Conservation (phyloP, 2,113 vertebrate genomes). For the Thalassoma bifasciatum region DNA sequence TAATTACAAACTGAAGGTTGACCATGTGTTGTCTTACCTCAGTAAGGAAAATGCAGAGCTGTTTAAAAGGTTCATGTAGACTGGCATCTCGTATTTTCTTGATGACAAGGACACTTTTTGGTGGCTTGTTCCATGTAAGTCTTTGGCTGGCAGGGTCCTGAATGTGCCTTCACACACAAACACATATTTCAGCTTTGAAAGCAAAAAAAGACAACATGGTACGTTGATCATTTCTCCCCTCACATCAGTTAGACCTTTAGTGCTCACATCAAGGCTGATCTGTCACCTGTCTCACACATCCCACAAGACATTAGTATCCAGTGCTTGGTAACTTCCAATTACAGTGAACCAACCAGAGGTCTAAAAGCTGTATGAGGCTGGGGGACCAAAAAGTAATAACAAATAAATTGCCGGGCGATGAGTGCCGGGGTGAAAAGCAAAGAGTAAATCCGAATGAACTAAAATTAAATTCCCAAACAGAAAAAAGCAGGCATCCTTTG, state of each 20-base stretch:
- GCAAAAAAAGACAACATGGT: slow-evolving; percentile 2
- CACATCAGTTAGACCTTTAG: not conserved
- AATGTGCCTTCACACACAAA: slow-evolving; percentile 89
- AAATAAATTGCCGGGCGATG: too few relatives aligned
- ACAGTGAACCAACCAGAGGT: not conserved
- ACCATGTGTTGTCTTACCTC: slow-evolving; percentile 82
- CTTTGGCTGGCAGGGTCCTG: slow-evolving; percentile 98
- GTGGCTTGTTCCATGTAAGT: slow-evolving; percentile 97
- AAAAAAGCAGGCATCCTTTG: not conserved
- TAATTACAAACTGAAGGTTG: too few relatives aligned
- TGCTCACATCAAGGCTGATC: not conserved
- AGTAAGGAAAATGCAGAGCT: slow-evolving; percentile 92
- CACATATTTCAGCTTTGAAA: not conserved
- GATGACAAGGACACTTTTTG: slow-evolving; percentile 97
- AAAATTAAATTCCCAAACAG: too few relatives aligned
- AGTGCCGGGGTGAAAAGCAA: too few relatives aligned
- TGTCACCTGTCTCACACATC: slow-evolving; percentile 10
- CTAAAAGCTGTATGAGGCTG: too few relatives aligned
- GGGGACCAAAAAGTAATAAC: too few relatives aligned
- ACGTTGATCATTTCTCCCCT: not conserved
- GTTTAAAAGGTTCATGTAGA: slow-evolving; percentile 94
- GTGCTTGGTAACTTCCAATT: slow-evolving; percentile 38
- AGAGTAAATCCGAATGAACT: not conserved
- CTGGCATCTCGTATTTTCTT: slow-evolving; percentile 94
- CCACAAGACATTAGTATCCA: not conserved